These are phyloP conservation scores for Willowsia nigromaculata DNA, from an alignment of 2,888 invertebrate genomes.

Conservation along the genomic window DNA sequence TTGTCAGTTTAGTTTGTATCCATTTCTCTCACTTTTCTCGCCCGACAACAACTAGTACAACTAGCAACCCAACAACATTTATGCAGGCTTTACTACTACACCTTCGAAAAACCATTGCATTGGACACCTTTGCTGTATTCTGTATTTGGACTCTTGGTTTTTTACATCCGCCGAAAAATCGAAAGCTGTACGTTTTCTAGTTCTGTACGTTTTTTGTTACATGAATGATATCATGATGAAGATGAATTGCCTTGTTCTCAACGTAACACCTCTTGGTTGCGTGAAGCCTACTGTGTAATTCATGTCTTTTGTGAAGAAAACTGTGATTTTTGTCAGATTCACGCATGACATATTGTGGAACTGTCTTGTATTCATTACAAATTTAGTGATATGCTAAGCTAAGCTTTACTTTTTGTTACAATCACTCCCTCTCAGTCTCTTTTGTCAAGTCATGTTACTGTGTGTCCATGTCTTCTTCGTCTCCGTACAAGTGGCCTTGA, in stretches of 20 bases:
- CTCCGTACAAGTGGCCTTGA: neutral
- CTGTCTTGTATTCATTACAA: neutral
- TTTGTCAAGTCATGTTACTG: neutral
- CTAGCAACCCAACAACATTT: neutral
- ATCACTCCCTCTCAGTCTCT: neutral
- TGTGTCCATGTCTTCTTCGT: neutral
- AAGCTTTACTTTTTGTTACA: neutral
- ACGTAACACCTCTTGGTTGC: neutral
- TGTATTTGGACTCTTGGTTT: neutral
- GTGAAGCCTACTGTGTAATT: neutral
- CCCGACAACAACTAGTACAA: neutral
- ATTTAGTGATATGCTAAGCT: neutral
- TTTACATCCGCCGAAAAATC: slow-evolving; percentile 15
- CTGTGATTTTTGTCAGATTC: neutral
- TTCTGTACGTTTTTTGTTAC: neutral
- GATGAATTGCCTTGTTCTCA: neutral
- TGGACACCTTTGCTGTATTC: too few relatives aligned
- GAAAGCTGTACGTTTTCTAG: neutral
- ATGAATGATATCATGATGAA: neutral
- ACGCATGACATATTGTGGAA: neutral
- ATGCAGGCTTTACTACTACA: neutral
- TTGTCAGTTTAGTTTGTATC: neutral
- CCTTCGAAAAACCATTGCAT: neutral
- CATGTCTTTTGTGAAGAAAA: neutral
- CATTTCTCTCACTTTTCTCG: neutral